A percentile compares a stretch with the other conserved stretches of the same genome.
These are phyloP conservation scores for Stichopus chloronotus DNA, from an alignment of 35 echinoderm and acorn worm genomes.

Conservation along the genomic window DNA sequence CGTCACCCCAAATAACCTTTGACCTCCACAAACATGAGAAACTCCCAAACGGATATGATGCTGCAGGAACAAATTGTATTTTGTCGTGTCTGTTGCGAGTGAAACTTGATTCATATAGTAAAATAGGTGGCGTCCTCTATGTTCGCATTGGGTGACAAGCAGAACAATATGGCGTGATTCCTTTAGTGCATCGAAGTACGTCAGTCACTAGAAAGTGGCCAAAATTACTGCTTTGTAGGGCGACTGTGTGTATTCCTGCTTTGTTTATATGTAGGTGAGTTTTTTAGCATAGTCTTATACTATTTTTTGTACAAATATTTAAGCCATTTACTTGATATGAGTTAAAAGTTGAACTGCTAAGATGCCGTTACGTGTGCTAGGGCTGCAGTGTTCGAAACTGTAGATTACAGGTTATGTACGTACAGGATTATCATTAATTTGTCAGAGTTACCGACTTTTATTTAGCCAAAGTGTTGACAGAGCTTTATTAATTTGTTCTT, in stretches of 20 bases:
- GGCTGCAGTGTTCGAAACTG: not conserved
- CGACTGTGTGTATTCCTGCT: not conserved
- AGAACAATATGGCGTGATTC: constrained; percentile 2
- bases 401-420: not conserved
- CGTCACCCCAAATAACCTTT: too few species aligned
- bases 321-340: not conserved
- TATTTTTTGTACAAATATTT: not conserved
- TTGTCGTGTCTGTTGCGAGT: too few species aligned
- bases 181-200: not conserved
- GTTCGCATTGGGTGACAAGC: not conserved
- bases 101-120: constrained; percentile 1
- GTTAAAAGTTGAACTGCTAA: not conserved
- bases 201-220: not conserved
- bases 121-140: not conserved
- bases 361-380: not conserved
- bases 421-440: not conserved
- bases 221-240: not conserved
- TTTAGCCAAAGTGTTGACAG: not conserved
- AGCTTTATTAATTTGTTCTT: not conserved
- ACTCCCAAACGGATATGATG: too few species aligned
- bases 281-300: not conserved
- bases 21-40: too few species aligned
- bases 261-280: constrained; percentile 10
- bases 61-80: too few species aligned
- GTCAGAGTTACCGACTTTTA: not conserved